Conservation (phyloP, 2,113 vertebrate genomes). For the Lophius piscatorius region DNA sequence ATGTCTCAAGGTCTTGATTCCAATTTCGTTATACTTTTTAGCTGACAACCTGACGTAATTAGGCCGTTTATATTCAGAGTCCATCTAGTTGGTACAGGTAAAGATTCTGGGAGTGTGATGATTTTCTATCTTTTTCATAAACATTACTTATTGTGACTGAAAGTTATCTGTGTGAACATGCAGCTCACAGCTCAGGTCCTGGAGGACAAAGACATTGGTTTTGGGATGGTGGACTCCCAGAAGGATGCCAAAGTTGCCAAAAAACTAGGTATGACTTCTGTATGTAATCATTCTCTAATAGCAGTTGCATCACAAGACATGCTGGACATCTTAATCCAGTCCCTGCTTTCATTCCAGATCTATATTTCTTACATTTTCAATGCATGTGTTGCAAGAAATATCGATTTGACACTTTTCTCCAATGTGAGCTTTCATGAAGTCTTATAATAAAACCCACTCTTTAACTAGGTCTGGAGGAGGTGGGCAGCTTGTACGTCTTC, state of each 20-base stretch:
- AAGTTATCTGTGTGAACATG: constrained; percentile 24
- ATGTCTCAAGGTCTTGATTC: no score
- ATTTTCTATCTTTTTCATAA: neutral
- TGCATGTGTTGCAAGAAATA: no score
- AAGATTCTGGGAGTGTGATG: neutral
- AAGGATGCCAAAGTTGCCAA: constrained; percentile 93
- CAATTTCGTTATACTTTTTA: no score
- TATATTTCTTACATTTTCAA: no score
- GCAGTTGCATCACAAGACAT: no score
- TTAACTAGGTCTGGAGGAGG: constrained; percentile 87
- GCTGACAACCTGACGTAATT: no score
- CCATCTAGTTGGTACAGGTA: no score
- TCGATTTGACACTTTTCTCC: no score
- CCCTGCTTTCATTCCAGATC: neutral
- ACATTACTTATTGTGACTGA: no score
- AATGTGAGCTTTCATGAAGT: neutral
- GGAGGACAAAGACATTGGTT: constrained; percentile 92
- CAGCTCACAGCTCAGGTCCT: constrained; percentile 95
- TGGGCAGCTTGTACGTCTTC: constrained; percentile 92
- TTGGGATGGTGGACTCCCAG: constrained; percentile 92
- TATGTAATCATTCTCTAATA: no score
- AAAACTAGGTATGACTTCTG: constrained; percentile 86
- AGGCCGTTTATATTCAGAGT: no score
- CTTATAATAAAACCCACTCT: neutral
- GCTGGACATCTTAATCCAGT: neutral